These are phyloP conservation scores for Drosophila orena DNA, from an alignment of 1,140 invertebrate genomes.

Conservation along the genomic window DNA sequence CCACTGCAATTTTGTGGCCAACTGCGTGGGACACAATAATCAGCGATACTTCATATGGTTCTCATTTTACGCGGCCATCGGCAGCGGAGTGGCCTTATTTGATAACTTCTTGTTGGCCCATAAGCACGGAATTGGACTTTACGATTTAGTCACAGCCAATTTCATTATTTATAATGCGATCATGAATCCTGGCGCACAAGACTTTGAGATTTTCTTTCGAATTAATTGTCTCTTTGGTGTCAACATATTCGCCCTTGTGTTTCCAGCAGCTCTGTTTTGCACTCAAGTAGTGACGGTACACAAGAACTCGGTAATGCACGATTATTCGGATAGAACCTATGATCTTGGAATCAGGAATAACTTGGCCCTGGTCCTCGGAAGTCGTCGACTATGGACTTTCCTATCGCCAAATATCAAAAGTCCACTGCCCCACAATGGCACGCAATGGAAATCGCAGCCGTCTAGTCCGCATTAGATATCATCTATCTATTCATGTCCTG, in stretches of 20 bases:
- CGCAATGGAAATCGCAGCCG: slow-evolving; percentile 61
- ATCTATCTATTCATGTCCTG: background rate
- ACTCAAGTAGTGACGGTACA: slow-evolving; percentile 15
- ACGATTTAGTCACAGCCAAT: background rate
- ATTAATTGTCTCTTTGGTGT: slow-evolving; percentile 14
- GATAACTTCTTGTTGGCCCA: slow-evolving; percentile 89
- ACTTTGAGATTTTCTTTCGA: no score
- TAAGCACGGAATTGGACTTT: background rate
- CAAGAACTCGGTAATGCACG: slow-evolving; percentile 12
- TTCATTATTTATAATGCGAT: rapidly evolving
- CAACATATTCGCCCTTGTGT: background rate
- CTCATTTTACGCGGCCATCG: slow-evolving; percentile 90
- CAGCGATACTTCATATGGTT: slow-evolving; percentile 94
- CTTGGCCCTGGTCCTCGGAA: slow-evolving; percentile 89
- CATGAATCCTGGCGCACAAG: rapidly evolving
- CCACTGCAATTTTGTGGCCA: slow-evolving; percentile 95
- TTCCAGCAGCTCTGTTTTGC: background rate
- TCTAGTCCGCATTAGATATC: background rate
- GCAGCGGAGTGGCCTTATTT: slow-evolving; percentile 87
- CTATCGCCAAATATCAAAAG: slow-evolving; percentile 91
- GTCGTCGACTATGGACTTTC: slow-evolving; percentile 89
- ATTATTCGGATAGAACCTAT: slow-evolving; percentile 85
- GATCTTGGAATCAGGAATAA: slow-evolving; percentile 90
- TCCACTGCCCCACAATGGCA: slow-evolving; percentile 90
- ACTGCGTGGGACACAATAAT: slow-evolving; percentile 95